A percentile compares a stretch with the other conserved stretches of the same genome.
phyloP scores from a whole-genome alignment of 1,140 invertebrate species.

The Ceratosolen fusciceps region DNA sequence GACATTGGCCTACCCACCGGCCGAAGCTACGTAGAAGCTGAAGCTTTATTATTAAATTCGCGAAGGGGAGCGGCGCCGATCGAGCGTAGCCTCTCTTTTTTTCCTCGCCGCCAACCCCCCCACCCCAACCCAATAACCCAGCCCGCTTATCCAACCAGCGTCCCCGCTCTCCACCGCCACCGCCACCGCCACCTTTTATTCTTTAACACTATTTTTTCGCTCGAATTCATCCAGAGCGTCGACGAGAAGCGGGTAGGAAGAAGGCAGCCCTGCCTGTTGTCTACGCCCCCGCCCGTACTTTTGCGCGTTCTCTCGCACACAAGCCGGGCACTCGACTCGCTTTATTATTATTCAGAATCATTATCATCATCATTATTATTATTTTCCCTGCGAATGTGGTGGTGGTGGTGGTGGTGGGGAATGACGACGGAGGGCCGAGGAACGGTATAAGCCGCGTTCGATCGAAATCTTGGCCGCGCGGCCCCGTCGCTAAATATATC shows the following conservation, averaged over 20 bases:
- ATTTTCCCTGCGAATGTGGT: too few species aligned
- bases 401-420: too few species aligned
- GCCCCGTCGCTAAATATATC: slow-evolving; percentile 29
- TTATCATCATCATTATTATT: too few species aligned
- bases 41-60: slow-evolving; percentile 10
- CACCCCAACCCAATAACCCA: too few species aligned
- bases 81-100: neutral
- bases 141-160: too few species aligned
- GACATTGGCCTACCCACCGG: neutral
- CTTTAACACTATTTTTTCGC: neutral
- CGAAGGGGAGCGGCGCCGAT: neutral
- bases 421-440: neutral
- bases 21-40: neutral
- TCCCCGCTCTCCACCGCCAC: neutral
- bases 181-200: neutral
- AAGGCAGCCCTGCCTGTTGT: neutral
- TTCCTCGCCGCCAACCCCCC: too few species aligned
- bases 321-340: neutral
- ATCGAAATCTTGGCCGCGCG: neutral
- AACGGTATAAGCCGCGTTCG: neutral
- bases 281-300: neutral
- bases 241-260: too few species aligned
- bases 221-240: neutral
- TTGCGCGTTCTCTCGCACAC: neutral
- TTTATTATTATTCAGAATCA: too few species aligned